A percentile compares a stretch with the other conserved stretches of the same genome.
These are phyloP conservation scores for Pollenia griseotomentosa DNA, from an alignment of 2,888 invertebrate genomes.

Conservation along the genomic window DNA sequence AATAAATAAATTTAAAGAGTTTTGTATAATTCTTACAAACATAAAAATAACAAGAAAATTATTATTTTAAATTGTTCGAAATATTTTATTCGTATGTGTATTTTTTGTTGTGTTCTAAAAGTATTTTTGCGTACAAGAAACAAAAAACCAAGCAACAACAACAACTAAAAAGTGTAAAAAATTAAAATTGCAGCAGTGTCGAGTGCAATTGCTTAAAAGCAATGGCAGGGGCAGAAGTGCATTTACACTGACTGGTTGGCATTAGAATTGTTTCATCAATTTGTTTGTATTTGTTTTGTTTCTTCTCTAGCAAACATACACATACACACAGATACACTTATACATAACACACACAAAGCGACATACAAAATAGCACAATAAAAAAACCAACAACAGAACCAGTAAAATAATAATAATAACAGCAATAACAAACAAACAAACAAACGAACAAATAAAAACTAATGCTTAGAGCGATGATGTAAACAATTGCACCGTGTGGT, in stretches of 20 bases:
- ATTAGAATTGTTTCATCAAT: conserved; percentile 56
- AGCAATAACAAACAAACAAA: conserved; percentile 34
- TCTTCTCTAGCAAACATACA: conserved; percentile 27
- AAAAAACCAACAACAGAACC: conserved; percentile 63
- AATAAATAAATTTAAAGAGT: conserved; percentile 15
- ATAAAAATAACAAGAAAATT: conserved; percentile 32
- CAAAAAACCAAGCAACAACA: background rate
- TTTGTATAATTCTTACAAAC: conserved; percentile 43
- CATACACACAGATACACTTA: background rate
- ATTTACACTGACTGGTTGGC: conserved; percentile 68
- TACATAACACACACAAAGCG: background rate
- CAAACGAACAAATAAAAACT: conserved; percentile 47
- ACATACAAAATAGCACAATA: conserved; percentile 36
- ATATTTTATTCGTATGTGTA: conserved; percentile 23
- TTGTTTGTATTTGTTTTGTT: conserved; percentile 46
- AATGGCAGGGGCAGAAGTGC: conserved; percentile 74
- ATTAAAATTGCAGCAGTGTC: conserved; percentile 66
- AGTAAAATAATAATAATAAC: conserved; percentile 72
- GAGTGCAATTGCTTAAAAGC: conserved; percentile 69
- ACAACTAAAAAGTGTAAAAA: conserved; percentile 36
- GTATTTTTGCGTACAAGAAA: conserved; percentile 34
- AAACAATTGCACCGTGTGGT: conserved; percentile 64
- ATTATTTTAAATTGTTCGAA: conserved; percentile 36
- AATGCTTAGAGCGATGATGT: conserved; percentile 71
- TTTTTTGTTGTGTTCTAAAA: conserved; percentile 45